phyloP scores from a whole-genome alignment of 2,113 vertebrate species.

The Theristicus caerulescens region DNA sequence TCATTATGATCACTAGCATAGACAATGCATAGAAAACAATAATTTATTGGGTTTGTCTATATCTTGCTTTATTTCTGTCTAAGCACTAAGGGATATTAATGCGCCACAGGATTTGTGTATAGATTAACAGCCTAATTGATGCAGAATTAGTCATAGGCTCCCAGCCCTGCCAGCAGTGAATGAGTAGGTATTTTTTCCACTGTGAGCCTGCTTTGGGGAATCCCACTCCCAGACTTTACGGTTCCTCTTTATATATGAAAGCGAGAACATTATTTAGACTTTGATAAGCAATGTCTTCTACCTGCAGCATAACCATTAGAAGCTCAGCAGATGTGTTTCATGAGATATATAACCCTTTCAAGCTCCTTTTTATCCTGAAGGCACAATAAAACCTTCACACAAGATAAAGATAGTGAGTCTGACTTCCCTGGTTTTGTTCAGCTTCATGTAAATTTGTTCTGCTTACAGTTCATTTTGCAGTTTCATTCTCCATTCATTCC shows the following conservation, averaged over 20 bases:
- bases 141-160: not conserved
- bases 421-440: conserved; percentile 2
- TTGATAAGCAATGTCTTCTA: conserved; percentile 38
- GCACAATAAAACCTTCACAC: conserved; percentile 4
- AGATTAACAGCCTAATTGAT: not conserved
- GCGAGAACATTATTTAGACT: conserved; percentile 27
- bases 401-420: conserved; percentile 4
- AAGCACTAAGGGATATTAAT: not conserved
- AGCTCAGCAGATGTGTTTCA: conserved; percentile 12
- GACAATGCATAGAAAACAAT: not conserved
- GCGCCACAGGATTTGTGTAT: not conserved
- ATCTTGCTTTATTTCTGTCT: not conserved
- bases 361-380: conserved; percentile 30
- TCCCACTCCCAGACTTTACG: not conserved
- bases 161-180: not conserved
- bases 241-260: not conserved
- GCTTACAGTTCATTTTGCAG: conserved; percentile 40
- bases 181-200: not conserved
- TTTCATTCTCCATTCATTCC: conserved; percentile 20
- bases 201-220: conserved; percentile 17
- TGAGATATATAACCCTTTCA: conserved; percentile 22
- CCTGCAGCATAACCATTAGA: not conserved
- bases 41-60: not conserved
- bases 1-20: not conserved
- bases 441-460: conserved; percentile 35